Evolutionary conservation across 2,888 invertebrate genomes (phyloP).

Genomic region (Tenthredo distinguenda): DNA sequence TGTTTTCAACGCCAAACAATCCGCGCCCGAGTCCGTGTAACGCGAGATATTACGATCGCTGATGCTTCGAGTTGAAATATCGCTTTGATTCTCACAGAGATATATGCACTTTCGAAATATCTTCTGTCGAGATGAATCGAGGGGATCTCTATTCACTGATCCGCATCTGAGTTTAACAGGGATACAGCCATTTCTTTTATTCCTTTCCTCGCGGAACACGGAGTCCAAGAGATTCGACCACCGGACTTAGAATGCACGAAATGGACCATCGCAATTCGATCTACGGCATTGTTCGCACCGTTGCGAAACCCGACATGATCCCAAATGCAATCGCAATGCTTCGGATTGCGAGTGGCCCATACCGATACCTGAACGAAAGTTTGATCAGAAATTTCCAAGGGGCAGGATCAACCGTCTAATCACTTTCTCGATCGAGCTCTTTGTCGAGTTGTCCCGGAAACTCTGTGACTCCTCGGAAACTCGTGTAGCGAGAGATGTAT

Average conservation of each 20-base stretch:
- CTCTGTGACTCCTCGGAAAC: not conserved
- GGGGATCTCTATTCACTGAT: not conserved
- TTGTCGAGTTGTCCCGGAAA: not conserved
- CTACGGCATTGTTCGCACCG: constrained; percentile 18
- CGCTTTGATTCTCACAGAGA: not conserved
- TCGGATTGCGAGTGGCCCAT: not conserved
- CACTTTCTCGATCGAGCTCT: not conserved
- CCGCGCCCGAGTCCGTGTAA: not conserved
- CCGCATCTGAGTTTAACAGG: not conserved
- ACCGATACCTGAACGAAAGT: not conserved
- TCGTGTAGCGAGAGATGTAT: not conserved
- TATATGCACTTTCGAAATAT: not conserved
- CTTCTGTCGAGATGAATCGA: not conserved
- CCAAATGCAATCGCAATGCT: not conserved
- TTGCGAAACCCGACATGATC: not conserved
- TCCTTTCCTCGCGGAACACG: not conserved
- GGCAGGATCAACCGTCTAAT: not conserved
- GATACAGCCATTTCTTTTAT: not conserved
- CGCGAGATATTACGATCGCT: not conserved
- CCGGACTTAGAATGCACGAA: not conserved
- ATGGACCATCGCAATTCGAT: not conserved
- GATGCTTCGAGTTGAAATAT: not conserved
- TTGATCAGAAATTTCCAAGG: not conserved
- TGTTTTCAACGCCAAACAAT: not conserved
- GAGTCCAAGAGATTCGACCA: not conserved